These are phyloP conservation scores for Hydroisotoma schaefferi DNA, from an alignment of 2,888 invertebrate genomes.

Conservation along the genomic window DNA sequence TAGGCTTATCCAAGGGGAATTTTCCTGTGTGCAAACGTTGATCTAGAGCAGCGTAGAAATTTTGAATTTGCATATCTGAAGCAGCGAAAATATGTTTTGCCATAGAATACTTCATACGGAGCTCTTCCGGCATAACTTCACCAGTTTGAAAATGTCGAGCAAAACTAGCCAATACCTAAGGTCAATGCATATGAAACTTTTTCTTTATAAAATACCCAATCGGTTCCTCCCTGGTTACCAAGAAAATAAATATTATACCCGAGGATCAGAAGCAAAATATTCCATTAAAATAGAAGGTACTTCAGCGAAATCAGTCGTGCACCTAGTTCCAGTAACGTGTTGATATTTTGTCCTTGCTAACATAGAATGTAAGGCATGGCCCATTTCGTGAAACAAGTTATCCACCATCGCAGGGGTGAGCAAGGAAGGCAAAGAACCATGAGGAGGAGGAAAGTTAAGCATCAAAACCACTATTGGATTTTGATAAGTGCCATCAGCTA, in stretches of 20 bases:
- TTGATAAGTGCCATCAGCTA: constrained; percentile 79
- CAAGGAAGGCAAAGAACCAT: constrained; percentile 62
- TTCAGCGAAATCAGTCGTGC: constrained; percentile 97
- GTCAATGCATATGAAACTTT: background rate
- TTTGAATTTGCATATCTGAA: constrained; percentile 82
- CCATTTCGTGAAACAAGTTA: constrained; percentile 98
- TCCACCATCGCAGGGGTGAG: constrained; percentile 82
- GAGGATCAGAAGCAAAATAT: constrained; percentile 85
- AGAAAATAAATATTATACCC: constrained; percentile 55
- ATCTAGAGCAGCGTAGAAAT: constrained; percentile 89
- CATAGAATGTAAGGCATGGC: constrained; percentile 99
- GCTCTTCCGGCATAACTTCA: constrained; percentile 72
- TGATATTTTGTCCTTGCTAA: constrained; percentile 91
- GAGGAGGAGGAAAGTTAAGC: constrained; percentile 77
- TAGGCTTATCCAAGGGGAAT: constrained; percentile 57
- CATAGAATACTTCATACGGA: constrained; percentile 74
- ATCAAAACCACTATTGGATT: constrained; percentile 89
- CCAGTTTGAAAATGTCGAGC: constrained; percentile 88
- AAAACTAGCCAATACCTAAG: constrained; percentile 71
- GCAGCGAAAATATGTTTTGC: constrained; percentile 84
- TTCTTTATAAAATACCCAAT: background rate
- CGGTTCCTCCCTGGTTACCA: background rate
- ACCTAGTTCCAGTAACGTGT: constrained; percentile 95
- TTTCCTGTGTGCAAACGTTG: constrained; percentile 74
- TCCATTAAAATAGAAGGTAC: constrained; percentile 99